Evolutionary conservation across 2,797 vertebrate species (phyloP).

Genomic region (Enteromius treurensis): DNA sequence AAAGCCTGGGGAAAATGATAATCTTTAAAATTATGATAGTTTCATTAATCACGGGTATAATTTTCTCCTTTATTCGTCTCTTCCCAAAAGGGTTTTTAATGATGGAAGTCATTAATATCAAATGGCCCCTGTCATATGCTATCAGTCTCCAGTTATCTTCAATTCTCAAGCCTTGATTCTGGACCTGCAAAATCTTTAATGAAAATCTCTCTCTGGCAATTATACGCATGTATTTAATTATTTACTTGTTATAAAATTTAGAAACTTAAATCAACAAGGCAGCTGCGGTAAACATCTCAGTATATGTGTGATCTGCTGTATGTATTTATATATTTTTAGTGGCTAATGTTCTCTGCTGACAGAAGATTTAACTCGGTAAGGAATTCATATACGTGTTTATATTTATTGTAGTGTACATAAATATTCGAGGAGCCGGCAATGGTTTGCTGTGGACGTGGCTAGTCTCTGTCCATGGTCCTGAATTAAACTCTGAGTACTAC

Average conservation of each 20-base stretch:
- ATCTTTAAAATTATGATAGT: conserved; percentile 73
- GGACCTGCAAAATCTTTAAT: conserved; percentile 38
- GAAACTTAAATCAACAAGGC: neutral
- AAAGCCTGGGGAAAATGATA: conserved; percentile 42
- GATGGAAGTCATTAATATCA: conserved; percentile 83
- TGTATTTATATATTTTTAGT: neutral
- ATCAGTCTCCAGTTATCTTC: conserved; percentile 76
- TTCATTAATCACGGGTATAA: conserved; percentile 77
- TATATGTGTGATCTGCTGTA: neutral
- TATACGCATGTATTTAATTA: neutral
- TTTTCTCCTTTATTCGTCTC: conserved; percentile 73
- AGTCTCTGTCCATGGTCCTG: conserved; percentile 76
- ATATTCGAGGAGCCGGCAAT: neutral
- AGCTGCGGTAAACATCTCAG: neutral
- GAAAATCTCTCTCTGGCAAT: conserved; percentile 36
- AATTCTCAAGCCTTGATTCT: conserved; percentile 58
- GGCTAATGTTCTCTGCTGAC: conserved; percentile 5
- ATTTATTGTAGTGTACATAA: neutral
- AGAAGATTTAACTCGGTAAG: neutral
- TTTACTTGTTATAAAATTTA: neutral
- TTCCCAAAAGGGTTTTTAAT: conserved; percentile 77
- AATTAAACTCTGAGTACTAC: conserved; percentile 42
- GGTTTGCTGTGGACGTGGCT: conserved; percentile 22
- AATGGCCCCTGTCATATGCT: conserved; percentile 78
- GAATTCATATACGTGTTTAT: neutral